Evolutionary conservation across 2,888 invertebrate genomes (phyloP).

Genomic region (Drosophila nigritarsus): DNA sequence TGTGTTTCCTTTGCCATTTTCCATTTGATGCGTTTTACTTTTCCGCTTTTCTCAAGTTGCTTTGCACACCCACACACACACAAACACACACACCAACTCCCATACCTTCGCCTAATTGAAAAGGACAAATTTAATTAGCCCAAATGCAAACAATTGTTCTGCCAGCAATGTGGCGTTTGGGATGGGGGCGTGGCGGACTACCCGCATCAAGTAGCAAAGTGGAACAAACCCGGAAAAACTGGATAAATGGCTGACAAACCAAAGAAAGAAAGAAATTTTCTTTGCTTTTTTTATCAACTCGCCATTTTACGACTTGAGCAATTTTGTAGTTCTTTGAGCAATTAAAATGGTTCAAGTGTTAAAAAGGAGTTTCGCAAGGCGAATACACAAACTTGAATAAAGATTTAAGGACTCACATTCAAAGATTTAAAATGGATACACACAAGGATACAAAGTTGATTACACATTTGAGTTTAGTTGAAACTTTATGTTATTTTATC

Average conservation of each 20-base stretch:
- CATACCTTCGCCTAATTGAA: constrained; percentile 49
- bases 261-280: constrained; percentile 1
- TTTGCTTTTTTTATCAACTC: neutral
- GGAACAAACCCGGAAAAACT: neutral
- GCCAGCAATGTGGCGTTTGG: neutral
- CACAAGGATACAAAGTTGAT: neutral
- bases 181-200: no score
- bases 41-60: constrained; percentile 20
- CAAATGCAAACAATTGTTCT: constrained; percentile 52
- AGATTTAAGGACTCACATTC: neutral
- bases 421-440: neutral
- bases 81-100: no score
- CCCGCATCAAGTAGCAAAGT: constrained; percentile 4
- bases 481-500: neutral
- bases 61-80: neutral
- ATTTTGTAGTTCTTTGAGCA: constrained; percentile 10
- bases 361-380: neutral
- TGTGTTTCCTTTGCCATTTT: constrained; percentile 31
- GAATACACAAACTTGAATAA: neutral
- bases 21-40: constrained; percentile 33
- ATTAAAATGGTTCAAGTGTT: neutral
- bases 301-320: constrained; percentile 1
- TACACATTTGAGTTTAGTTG: neutral
- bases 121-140: constrained; percentile 69
- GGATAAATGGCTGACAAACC: constrained; percentile 10